phyloP scores from a whole-genome alignment of 2,888 invertebrate species.

The Amphimallon solstitiale region DNA sequence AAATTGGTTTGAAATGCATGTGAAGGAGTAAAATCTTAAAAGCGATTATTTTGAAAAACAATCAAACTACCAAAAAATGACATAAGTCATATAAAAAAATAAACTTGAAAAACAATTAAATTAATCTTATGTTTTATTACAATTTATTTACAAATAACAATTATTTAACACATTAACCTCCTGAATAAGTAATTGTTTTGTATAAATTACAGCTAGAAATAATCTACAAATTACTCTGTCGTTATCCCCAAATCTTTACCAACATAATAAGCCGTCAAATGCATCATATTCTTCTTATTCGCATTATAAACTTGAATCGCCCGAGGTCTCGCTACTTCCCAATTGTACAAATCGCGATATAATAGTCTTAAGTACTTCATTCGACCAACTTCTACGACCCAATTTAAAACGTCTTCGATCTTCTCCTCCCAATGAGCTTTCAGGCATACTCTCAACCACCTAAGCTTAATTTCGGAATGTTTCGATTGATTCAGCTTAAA shows the following conservation, averaged over 20 bases:
- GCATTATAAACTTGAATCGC: slow-evolving; percentile 79
- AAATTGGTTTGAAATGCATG: no score
- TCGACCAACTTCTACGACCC: slow-evolving; percentile 86
- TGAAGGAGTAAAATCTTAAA: no score
- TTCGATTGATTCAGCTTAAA: slow-evolving; percentile 74
- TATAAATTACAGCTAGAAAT: no score
- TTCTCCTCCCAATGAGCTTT: slow-evolving; percentile 75
- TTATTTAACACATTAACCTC: no score
- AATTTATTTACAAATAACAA: no score
- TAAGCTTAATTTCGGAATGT: slow-evolving; percentile 83
- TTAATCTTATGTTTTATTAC: no score
- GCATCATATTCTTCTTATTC: slow-evolving; percentile 84
- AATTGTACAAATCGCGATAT: slow-evolving; percentile 84
- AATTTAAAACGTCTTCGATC: slow-evolving; percentile 75
- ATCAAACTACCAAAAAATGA: no score
- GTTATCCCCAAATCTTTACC: slow-evolving; percentile 78
- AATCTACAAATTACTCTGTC: background rate
- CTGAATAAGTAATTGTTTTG: no score
- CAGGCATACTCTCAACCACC: slow-evolving; percentile 83
- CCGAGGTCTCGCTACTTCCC: slow-evolving; percentile 75
- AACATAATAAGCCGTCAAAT: slow-evolving; percentile 77
- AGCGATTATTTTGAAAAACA: no score
- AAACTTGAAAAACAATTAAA: no score
- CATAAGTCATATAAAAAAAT: no score
- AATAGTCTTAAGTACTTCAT: slow-evolving; percentile 93